Base-by-base conservation (phyloP, 2,113 vertebrate species). In the Sporophila hypoxantha region DNA sequence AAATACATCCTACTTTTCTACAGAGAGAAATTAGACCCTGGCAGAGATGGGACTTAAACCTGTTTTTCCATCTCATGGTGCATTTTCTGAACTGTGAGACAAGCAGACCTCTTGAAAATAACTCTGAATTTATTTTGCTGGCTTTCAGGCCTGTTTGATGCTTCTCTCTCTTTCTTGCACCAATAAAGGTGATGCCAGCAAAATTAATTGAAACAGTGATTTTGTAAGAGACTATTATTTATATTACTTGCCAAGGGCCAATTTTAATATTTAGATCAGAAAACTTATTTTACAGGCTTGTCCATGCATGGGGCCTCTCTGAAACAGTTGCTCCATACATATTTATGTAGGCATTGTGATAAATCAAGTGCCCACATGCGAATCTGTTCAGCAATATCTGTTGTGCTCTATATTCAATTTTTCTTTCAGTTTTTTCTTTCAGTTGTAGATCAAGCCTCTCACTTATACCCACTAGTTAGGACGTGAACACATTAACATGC, bases 401-500 rank as follows among this genome's bases (percentile, higher is more conserved):
- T 80, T 91, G 57, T 83, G 77, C 81, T 92, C 50, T 86, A 86
- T 88, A 90, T 91, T 81, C 44, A 64, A 21, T 60, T 82, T 91
- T 85, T 66, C 77, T 88, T 90, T 86, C 77, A 77, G 13, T 87
- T 82, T 90, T 93, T 91, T 92, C 71, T 90, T 90, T 87, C 76
- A 80, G 87, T 89, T 93, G 91, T 92, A 94, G 85, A 92, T 70
- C 44, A 77, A 60, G 42, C 85, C 59, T 91, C 76, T 92, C 14
- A 14, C 79, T 94, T 88, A 42, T 70, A 82, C 79, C 59, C 87
- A 57, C 79, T 74, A 65, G 82, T 92, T 85, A 81, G 74, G 69
- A 87, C n/a, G 10, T 79, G 88, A 92, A 89, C 65, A 75, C 91
- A 93, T 89, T 93, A 89, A 82, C 93, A 91, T 92, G 90, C 90